Evolutionary conservation across 2,797 vertebrate genomes (phyloP).

Genomic region (Artibeus lituratus): DNA sequence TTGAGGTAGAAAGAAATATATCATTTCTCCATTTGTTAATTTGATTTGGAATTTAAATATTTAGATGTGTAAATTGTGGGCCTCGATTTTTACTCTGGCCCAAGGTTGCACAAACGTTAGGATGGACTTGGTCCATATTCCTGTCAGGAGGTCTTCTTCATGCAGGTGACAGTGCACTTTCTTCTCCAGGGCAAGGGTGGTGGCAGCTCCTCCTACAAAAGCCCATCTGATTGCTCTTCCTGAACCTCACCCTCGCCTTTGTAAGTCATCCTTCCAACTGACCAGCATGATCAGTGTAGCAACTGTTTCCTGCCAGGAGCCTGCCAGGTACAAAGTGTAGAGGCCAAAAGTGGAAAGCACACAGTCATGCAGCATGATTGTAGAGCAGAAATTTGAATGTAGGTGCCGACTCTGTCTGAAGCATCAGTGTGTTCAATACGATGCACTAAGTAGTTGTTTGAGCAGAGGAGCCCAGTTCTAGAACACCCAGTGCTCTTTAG

Average conservation of each 20-base stretch:
- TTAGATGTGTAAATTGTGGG: not conserved
- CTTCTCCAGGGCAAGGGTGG: not conserved
- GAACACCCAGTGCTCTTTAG: not conserved
- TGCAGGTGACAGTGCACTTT: not conserved
- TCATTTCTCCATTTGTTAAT: not conserved
- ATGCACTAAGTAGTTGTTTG: not conserved
- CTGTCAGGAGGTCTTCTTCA: not conserved
- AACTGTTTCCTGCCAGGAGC: not conserved
- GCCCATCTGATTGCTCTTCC: not conserved
- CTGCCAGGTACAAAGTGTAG: not conserved
- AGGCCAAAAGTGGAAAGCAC: not conserved
- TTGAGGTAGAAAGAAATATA: not conserved
- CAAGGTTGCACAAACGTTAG: not conserved
- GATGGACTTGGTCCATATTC: not conserved
- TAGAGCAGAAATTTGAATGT: not conserved
- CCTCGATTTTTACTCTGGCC: not conserved
- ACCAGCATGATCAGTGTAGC: not conserved
- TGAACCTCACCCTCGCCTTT: not conserved
- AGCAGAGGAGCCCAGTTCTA: not conserved
- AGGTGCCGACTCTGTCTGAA: not conserved
- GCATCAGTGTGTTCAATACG: not conserved
- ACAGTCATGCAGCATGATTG: not conserved
- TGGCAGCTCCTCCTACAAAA: not conserved
- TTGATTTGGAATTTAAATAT: not conserved
- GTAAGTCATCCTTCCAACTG: not conserved